phyloP scores from a whole-genome alignment of 2,797 vertebrate genomes.

The Gorsachius magnificus region DNA sequence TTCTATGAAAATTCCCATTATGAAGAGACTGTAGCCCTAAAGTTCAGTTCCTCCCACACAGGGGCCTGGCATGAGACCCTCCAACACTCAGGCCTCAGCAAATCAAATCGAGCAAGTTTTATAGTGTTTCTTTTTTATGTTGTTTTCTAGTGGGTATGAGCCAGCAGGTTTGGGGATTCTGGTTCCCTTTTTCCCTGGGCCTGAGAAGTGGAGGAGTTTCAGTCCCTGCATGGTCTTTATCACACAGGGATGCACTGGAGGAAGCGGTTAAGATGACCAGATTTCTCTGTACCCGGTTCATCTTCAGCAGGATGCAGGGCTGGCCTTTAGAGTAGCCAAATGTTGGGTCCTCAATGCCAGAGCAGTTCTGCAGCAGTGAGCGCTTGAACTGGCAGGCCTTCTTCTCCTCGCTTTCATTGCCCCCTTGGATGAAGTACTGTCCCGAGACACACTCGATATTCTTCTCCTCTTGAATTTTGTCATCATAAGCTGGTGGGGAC shows the following conservation, averaged over 20 bases:
- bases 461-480: conserved; percentile 88
- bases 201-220: background rate
- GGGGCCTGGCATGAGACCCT: background rate
- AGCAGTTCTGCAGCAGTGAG: conserved; percentile 90
- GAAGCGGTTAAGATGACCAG: background rate
- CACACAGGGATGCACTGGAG: background rate
- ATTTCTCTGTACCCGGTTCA: conserved; percentile 89
- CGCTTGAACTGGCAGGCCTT: conserved; percentile 95
- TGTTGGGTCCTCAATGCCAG: conserved; percentile 85
- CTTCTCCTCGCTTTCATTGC: conserved; percentile 84
- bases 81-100: background rate
- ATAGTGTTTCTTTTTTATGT: background rate
- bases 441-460: conserved; percentile 86
- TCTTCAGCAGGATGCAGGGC: conserved; percentile 93
- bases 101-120: background rate
- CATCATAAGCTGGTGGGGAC: conserved; percentile 86
- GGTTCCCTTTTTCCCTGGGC: background rate
- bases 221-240: background rate
- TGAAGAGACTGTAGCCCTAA: background rate
- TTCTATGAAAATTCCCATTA: background rate
- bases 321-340: conserved; percentile 92
- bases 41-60: background rate
- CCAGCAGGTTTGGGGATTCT: background rate
- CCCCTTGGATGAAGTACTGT: conserved; percentile 90
- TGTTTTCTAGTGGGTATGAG: background rate